These are phyloP conservation scores for Nymphalis io DNA, from an alignment of 1,140 invertebrate genomes.

Conservation along the genomic window DNA sequence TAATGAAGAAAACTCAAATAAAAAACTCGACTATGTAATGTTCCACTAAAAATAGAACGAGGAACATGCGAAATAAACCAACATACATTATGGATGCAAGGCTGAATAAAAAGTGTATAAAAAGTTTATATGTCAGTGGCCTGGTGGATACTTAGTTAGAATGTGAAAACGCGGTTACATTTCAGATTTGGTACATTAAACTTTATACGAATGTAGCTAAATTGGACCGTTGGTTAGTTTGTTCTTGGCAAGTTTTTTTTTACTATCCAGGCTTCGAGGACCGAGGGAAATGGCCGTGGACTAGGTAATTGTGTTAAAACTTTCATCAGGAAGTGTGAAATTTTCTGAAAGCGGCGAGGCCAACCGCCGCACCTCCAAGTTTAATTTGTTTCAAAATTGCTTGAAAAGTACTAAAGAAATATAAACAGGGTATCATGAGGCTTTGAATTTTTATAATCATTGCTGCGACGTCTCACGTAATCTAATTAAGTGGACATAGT, in stretches of 20 bases:
- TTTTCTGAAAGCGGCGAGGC: slow-evolving; percentile 62
- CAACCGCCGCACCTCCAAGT: slow-evolving; percentile 63
- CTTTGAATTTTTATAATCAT: slow-evolving; percentile 14
- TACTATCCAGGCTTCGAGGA: slow-evolving; percentile 65
- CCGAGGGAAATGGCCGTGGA: slow-evolving; percentile 63
- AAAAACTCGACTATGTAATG: slow-evolving; percentile 13
- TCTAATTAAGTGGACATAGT: not conserved
- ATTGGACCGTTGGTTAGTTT: slow-evolving; percentile 76
- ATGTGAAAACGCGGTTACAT: slow-evolving; percentile 62
- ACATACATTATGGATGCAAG: slow-evolving; percentile 36
- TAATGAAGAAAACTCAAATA: slow-evolving; percentile 18
- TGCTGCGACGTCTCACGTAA: not conserved
- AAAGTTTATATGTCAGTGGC: slow-evolving; percentile 44
- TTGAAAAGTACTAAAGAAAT: slow-evolving; percentile 33
- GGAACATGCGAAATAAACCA: slow-evolving; percentile 35
- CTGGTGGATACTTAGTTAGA: slow-evolving; percentile 55
- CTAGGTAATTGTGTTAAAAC: slow-evolving; percentile 78
- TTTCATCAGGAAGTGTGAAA: slow-evolving; percentile 77
- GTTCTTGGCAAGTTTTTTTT: slow-evolving; percentile 79
- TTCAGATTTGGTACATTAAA: slow-evolving; percentile 77
- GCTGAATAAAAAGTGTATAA: slow-evolving; percentile 42
- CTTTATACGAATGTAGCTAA: slow-evolving; percentile 75
- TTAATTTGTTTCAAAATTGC: slow-evolving; percentile 71
- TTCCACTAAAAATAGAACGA: slow-evolving; percentile 27
- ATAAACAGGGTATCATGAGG: slow-evolving; percentile 23